Conservation (phyloP, 2,888 invertebrate species). For the Endomychus coccineus region DNA sequence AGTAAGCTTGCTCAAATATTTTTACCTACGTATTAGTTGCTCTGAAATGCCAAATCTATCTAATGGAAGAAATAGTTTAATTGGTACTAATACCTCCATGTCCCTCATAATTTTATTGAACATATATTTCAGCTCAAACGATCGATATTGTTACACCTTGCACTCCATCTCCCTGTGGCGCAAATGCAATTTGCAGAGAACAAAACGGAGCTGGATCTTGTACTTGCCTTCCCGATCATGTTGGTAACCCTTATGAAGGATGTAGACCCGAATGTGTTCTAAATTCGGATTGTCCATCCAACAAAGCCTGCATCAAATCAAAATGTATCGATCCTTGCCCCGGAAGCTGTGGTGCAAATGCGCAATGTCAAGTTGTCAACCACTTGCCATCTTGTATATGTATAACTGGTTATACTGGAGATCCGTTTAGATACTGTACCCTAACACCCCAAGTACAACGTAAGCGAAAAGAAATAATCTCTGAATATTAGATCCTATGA, state of each 20-base stretch:
- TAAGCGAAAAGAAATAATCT: slow-evolving; percentile 19
- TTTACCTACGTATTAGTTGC: no score
- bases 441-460: slow-evolving; percentile 25
- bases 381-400: slow-evolving; percentile 63
- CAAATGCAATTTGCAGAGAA: slow-evolving; percentile 53
- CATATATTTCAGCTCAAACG: slow-evolving; percentile 15
- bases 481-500: neutral
- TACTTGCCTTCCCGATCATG: slow-evolving; percentile 62
- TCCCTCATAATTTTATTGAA: neutral
- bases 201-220: slow-evolving; percentile 57
- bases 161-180: slow-evolving; percentile 64
- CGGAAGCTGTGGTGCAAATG: slow-evolving; percentile 58
- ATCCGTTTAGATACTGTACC: slow-evolving; percentile 45
- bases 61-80: no score
- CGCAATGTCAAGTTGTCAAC: slow-evolving; percentile 50
- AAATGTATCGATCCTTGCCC: slow-evolving; percentile 70
- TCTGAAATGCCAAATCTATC: no score
- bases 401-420: slow-evolving; percentile 56
- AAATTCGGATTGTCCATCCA: slow-evolving; percentile 62
- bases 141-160: no score
- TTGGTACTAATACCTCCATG: no score
- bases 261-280: slow-evolving; percentile 75
- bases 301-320: slow-evolving; percentile 64
- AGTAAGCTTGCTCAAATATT: no score
- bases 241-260: slow-evolving; percentile 66